Percentiles rank a stretch among this genome's conserved stretches.
Conservation (phyloP, 1,140 invertebrate species). For the Xylocopa sonorina region DNA sequence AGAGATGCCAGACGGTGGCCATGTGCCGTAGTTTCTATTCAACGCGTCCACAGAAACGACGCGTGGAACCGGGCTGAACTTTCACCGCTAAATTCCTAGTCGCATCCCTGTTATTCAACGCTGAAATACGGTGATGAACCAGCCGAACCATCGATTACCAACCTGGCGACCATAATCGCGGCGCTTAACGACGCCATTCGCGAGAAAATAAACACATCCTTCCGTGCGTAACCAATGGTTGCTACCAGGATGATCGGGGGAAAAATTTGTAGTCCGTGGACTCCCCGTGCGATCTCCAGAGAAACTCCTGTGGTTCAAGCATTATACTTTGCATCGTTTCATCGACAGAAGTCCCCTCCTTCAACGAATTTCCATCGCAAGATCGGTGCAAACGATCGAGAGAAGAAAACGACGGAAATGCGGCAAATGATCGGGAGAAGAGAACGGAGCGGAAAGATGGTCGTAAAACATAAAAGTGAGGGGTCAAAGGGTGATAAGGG, state of each 20-base stretch:
- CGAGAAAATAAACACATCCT: background rate
- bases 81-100: too few relatives aligned
- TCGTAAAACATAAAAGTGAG: background rate
- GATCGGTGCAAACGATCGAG: background rate
- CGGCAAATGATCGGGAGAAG: background rate
- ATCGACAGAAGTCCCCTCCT: background rate
- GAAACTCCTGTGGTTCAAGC: too few relatives aligned
- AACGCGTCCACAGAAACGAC: background rate
- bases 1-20: slow-evolving; percentile 8
- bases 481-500: background rate
- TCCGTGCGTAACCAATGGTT: background rate
- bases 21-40: slow-evolving; percentile 3
- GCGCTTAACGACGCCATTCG: background rate
- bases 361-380: background rate
- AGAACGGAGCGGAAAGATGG: background rate
- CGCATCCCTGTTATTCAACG: background rate
- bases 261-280: background rate
- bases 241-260: background rate
- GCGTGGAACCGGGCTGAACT: background rate
- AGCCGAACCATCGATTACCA: background rate
- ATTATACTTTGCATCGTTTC: background rate
- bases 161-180: background rate
- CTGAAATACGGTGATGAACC: background rate
- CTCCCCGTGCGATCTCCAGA: too few relatives aligned
- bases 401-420: background rate